Evolutionary conservation across 2,888 invertebrate species (phyloP).

Genomic region (Oligia latruncula): DNA sequence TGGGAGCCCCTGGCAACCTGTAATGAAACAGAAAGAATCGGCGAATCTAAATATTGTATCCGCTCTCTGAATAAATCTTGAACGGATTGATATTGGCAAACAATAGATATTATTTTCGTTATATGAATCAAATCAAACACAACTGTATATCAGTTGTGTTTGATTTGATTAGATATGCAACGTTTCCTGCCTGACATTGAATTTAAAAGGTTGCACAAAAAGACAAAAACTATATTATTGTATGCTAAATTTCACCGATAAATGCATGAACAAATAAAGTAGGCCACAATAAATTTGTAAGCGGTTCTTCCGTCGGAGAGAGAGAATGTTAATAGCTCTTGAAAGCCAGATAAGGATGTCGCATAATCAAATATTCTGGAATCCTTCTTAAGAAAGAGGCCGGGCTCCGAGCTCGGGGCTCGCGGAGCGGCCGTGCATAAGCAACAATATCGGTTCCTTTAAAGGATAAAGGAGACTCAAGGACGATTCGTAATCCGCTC

Average conservation of each 20-base stretch:
- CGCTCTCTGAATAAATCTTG: conserved; percentile 49
- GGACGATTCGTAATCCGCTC: conserved; percentile 83
- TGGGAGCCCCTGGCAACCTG: conserved; percentile 72
- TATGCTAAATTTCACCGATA: conserved; percentile 67
- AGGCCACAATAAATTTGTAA: conserved; percentile 75
- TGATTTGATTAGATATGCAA: conserved; percentile 16
- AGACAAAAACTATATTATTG: conserved; percentile 63
- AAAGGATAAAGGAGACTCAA: conserved; percentile 84
- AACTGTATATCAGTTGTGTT: background rate
- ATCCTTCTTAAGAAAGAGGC: conserved; percentile 83
- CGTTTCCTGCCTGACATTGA: conserved; percentile 34
- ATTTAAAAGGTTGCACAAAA: conserved; percentile 57
- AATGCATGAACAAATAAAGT: conserved; percentile 69
- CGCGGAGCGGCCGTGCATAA: conserved; percentile 81
- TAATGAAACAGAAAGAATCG: conserved; percentile 73
- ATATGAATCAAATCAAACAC: conserved; percentile 31
- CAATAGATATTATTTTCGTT: conserved; percentile 30
- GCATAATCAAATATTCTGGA: conserved; percentile 87
- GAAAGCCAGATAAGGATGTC: conserved; percentile 84
- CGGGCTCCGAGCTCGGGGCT: conserved; percentile 60
- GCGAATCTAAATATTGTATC: conserved; percentile 51
- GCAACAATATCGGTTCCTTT: conserved; percentile 86
- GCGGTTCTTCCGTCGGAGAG: conserved; percentile 73
- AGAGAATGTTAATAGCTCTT: conserved; percentile 82
- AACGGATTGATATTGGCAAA: conserved; percentile 45